Percentiles rank a stretch among this genome's conserved stretches.
These are phyloP conservation scores for Manacus vitellinus DNA, from an alignment of 2,113 vertebrate genomes.

Conservation along the genomic window DNA sequence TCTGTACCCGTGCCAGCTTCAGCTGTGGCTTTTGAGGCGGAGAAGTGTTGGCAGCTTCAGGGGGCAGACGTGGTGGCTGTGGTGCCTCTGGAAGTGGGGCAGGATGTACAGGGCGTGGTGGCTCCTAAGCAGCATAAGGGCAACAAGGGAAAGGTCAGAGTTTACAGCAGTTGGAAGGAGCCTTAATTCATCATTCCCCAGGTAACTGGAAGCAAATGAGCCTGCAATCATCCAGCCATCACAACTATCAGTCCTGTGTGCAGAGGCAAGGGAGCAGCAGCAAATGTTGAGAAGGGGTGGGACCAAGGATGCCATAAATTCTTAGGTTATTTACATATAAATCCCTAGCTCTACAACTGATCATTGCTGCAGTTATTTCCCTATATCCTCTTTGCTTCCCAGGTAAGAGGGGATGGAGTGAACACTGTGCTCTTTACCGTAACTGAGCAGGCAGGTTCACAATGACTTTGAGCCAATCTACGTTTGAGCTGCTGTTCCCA, in stretches of 20 bases:
- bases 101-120: constrained; percentile 77
- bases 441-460: background rate
- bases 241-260: background rate
- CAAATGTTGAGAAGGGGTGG: background rate
- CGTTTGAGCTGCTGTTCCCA: background rate
- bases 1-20: constrained; percentile 88
- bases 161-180: background rate
- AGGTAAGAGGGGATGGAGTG: background rate
- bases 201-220: background rate
- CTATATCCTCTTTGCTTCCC: background rate
- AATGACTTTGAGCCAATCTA: background rate
- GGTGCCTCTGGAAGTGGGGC: constrained; percentile 80
- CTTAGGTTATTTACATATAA: background rate
- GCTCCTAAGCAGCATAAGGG: constrained; percentile 62
- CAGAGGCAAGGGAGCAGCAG: background rate
- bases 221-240: background rate
- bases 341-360: background rate
- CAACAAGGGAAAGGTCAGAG: background rate
- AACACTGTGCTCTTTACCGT: background rate
- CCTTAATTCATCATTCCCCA: background rate
- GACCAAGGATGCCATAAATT: background rate
- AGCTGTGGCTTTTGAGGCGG: constrained; percentile 85
- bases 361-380: background rate
- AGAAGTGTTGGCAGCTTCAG: constrained; percentile 87
- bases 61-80: constrained; percentile 82